Evolutionary conservation across 1,140 invertebrate genomes (phyloP).

Genomic region (Akabosia matsudoensis): DNA sequence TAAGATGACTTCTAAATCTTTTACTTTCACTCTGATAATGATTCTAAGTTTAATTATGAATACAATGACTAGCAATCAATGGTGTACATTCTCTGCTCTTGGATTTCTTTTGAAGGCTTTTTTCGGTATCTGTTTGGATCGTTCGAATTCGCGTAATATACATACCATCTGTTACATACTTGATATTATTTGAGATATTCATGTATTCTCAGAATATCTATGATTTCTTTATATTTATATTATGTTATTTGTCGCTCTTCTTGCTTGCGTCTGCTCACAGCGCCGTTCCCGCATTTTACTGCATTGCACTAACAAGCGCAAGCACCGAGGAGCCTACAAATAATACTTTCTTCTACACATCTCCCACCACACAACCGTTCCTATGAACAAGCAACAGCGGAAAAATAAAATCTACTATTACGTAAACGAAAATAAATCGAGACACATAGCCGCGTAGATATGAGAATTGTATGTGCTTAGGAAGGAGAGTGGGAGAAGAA

Average conservation of each 20-base stretch:
- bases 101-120: no score
- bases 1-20: no score
- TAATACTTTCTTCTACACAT: not conserved
- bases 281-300: constrained; percentile 36
- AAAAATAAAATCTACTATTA: not conserved
- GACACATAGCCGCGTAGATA: not conserved
- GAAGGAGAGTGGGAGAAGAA: not conserved
- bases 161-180: no score
- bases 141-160: no score
- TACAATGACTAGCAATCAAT: no score
- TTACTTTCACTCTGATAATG: no score
- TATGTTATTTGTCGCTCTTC: not conserved
- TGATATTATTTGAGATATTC: no score
- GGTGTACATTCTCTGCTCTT: no score
- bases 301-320: constrained; percentile 36
- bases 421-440: not conserved
- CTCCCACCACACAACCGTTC: not conserved
- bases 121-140: no score
- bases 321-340: constrained; percentile 14
- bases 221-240: not conserved
- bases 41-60: not conserved
- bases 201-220: no score
- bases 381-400: not conserved
- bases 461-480: not conserved
- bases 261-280: constrained; percentile 21